These are phyloP conservation scores for Diachasma alloeum DNA, from an alignment of 1,140 invertebrate genomes.

Conservation along the genomic window DNA sequence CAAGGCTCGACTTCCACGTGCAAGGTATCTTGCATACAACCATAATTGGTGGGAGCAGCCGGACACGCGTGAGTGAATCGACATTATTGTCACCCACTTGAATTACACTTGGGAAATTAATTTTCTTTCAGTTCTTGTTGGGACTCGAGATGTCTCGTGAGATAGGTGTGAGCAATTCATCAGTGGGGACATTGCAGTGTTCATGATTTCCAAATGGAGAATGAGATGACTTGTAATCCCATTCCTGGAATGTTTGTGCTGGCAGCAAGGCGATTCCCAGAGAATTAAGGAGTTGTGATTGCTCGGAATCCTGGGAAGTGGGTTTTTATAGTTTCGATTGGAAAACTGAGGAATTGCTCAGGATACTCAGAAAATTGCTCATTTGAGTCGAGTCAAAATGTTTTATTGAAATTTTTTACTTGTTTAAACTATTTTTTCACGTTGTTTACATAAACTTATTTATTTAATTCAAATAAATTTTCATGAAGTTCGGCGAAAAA, in stretches of 20 bases:
- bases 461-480: no score
- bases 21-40: background rate
- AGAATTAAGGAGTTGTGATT: no score
- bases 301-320: background rate
- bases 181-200: background rate
- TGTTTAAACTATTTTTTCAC: no score
- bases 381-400: no score
- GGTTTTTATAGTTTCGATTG: no score
- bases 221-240: background rate
- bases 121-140: background rate
- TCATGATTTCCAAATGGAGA: background rate
- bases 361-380: no score
- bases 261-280: no score
- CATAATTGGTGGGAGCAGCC: constrained; percentile 41
- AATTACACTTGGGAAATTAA: background rate
- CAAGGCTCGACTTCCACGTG: constrained; percentile 20
- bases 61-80: constrained; percentile 28
- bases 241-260: background rate
- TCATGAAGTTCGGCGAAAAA: no score
- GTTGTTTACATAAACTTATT: no score
- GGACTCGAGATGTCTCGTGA: background rate
- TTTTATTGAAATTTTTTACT: no score
- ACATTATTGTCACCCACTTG: constrained; percentile 38
- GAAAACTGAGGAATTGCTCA: no score
- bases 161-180: background rate